Percentiles rank a stretch among this genome's conserved stretches.
These are phyloP conservation scores for Gonioctena quinquepunctata DNA, from an alignment of 1,140 invertebrate species.

Conservation along the genomic window DNA sequence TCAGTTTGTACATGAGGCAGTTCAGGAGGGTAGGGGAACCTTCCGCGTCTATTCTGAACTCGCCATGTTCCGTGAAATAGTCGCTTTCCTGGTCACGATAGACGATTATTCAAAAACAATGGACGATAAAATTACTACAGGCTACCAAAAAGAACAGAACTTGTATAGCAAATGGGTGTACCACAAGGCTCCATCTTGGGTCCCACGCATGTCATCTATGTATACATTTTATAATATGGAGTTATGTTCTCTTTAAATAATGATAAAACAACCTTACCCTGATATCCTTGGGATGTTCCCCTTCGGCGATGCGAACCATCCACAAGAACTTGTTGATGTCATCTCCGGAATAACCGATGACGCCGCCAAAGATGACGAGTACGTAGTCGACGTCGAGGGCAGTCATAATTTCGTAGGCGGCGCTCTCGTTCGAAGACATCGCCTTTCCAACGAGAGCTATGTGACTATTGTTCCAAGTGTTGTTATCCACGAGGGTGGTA, in stretches of 20 bases:
- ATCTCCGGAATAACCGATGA: conserved; percentile 98
- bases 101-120: not conserved
- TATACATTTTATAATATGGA: no score
- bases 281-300: conserved; percentile 90
- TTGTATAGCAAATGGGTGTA: no score
- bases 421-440: conserved; percentile 98
- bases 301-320: conserved; percentile 99
- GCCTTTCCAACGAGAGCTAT: conserved; percentile 98
- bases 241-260: no score
- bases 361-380: conserved; percentile 96
- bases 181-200: no score
- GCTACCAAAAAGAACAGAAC: no score
- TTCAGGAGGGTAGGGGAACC: conserved; percentile 94
- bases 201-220: no score
- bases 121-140: no score
- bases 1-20: conserved; percentile 99
- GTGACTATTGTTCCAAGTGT: conserved; percentile 99
- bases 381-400: conserved; percentile 98
- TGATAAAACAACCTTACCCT: conserved; percentile 71
- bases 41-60: conserved; percentile 94
- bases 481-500: conserved; percentile 98
- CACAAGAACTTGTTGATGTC: conserved; percentile 99
- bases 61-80: conserved; percentile 96
- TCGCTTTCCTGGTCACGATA: conserved; percentile 91
- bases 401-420: conserved; percentile 97